Evolutionary conservation across 2,888 invertebrate genomes (phyloP), one percentile per base, ranked within the genome.

Genomic region (Uropetala carovei): DNA sequence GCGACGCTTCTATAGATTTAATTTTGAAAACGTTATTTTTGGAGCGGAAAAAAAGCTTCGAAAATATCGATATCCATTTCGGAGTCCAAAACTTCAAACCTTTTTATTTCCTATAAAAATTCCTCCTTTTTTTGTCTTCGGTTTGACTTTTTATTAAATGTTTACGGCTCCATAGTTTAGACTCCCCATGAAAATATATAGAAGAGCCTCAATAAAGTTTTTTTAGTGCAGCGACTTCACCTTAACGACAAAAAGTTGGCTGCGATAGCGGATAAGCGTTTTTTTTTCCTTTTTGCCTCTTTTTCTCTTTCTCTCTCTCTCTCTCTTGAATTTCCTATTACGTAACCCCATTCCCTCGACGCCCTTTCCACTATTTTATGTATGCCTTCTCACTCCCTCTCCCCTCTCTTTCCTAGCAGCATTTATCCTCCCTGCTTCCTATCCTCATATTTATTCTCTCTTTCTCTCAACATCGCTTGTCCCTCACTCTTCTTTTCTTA

Each of bases 161-260:
- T 43, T 43, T 43, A 43, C 16, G 82, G 18, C 82, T 13, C 43
- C 43, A 30, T 30, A 82, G 82, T 82, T 75, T 75, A 11, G 75
- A 75, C 22, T n/a, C 30, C 14, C 43, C 82, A n/a, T 4, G 30
- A 82, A 82, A 82, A 82, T 43, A 30, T 27, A 14, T 30, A 30
- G 43, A 82, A 30, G 16, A 82, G 43, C 64, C 7, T 64, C 14
- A 82, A 30, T 16, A 82, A 82, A 82, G 16, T 82, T 43, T 43
- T 43, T 43, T 82, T 43, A 82, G 82, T 82, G 82, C 82, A 82
- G 30, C 82, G 82, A 82, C 82, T 82, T 82, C 82, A 82, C 11
- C 75, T 75, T n/a, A 75, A 43, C 43, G 43, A 43, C 43, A 43
- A 43, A 43, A 43, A 43, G 43, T 43, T 27, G 75, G 75, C n/a